Percentiles rank a stretch among this genome's conserved stretches.
Evolutionary conservation across 2,888 invertebrate genomes (phyloP).

Genomic region (Acleris sparsana): DNA sequence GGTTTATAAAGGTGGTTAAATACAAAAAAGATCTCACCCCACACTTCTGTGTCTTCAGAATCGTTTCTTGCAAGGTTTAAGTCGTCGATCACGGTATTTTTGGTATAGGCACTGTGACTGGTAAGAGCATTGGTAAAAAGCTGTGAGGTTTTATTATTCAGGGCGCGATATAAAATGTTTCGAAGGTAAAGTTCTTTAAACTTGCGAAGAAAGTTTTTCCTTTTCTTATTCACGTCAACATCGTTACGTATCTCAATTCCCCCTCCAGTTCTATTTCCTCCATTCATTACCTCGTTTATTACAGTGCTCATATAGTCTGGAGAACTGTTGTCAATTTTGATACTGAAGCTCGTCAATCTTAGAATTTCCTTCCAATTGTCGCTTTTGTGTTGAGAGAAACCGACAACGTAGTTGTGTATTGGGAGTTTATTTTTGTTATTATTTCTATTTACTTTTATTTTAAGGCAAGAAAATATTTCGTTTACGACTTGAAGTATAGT

Average conservation of each 20-base stretch:
- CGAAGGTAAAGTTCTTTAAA: slow-evolving; percentile 4
- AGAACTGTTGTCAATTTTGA: slow-evolving; percentile 47
- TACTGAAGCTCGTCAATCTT: slow-evolving; percentile 49
- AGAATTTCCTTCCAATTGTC: slow-evolving; percentile 53
- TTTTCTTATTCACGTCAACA: slow-evolving; percentile 15
- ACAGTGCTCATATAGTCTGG: slow-evolving; percentile 47
- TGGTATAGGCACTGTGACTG: background rate
- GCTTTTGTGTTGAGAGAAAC: slow-evolving; percentile 54
- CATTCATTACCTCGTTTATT: slow-evolving; percentile 58
- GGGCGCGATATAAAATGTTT: slow-evolving; percentile 26
- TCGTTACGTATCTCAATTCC: slow-evolving; percentile 11
- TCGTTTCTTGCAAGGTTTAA: slow-evolving; percentile 32
- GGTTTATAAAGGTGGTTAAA: too few species aligned
- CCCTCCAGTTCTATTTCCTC: slow-evolving; percentile 44
- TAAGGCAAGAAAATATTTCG: slow-evolving; percentile 55
- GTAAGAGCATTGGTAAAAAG: slow-evolving; percentile 35
- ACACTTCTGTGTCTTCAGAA: slow-evolving; percentile 34
- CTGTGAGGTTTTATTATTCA: slow-evolving; percentile 46
- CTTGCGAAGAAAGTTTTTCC: slow-evolving; percentile 5
- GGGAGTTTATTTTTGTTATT: slow-evolving; percentile 46
- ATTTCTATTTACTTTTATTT: slow-evolving; percentile 37
- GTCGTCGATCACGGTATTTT: slow-evolving; percentile 26
- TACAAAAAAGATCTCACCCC: too few species aligned
- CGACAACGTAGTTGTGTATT: slow-evolving; percentile 56
- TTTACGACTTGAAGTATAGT: slow-evolving; percentile 41